Conservation (phyloP, 1,140 invertebrate genomes). For the Heliconius nattereri region DNA sequence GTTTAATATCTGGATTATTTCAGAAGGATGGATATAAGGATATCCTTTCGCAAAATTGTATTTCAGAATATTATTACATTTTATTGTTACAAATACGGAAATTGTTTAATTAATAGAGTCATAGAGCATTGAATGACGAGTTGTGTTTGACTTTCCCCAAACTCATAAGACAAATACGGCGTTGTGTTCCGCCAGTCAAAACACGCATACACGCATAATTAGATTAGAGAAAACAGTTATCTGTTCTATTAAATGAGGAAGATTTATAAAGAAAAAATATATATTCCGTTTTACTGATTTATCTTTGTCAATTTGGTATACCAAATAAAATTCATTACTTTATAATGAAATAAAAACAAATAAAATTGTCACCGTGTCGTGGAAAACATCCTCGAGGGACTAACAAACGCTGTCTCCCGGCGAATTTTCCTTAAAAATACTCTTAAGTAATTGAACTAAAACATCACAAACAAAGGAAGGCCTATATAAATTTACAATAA, state of each 20-base stretch:
- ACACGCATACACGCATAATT: no score
- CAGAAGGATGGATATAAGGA: background rate
- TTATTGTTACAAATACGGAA: background rate
- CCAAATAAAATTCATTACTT: background rate
- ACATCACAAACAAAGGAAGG: background rate
- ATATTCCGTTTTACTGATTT: background rate
- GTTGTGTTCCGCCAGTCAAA: no score
- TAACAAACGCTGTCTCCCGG: background rate
- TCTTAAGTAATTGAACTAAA: slow-evolving; percentile 7
- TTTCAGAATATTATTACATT: background rate
- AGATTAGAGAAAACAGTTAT: no score
- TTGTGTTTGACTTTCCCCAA: background rate
- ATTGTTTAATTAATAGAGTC: background rate
- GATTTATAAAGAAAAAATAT: background rate
- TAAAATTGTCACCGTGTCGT: background rate
- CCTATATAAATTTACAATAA: background rate
- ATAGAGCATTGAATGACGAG: no score
- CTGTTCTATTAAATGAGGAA: background rate
- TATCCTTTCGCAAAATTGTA: background rate
- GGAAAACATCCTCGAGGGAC: background rate
- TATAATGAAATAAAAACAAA: background rate
- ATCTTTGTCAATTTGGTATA: background rate
- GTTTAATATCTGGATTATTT: background rate
- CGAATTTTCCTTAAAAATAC: slow-evolving; percentile 1
- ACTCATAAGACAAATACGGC: background rate